Evolutionary conservation across 1,140 invertebrate species (phyloP).

Genomic region (Lerema accius): DNA sequence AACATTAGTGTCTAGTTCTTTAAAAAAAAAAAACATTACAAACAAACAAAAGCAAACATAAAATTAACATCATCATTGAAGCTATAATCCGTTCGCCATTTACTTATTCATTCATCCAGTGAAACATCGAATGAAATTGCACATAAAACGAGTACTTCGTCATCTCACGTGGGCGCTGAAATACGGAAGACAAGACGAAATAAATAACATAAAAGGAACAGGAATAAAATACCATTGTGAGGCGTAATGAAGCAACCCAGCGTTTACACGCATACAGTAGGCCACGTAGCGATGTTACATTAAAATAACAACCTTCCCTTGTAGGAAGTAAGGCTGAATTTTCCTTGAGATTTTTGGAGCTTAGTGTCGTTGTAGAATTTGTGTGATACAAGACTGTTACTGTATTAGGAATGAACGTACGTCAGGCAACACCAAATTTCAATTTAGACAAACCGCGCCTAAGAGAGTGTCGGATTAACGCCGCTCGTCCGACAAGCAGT

Average conservation of each 20-base stretch:
- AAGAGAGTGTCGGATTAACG: slow-evolving; percentile 48
- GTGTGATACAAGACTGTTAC: slow-evolving; percentile 13
- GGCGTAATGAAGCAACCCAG: slow-evolving; percentile 30
- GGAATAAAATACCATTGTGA: slow-evolving; percentile 28
- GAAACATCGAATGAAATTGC: slow-evolving; percentile 31
- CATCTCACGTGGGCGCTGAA: slow-evolving; percentile 29
- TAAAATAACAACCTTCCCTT: not conserved
- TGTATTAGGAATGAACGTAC: slow-evolving; percentile 40
- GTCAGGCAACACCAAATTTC: slow-evolving; percentile 62
- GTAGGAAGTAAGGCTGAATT: slow-evolving; percentile 1
- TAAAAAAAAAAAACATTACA: no score
- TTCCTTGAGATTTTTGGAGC: not conserved
- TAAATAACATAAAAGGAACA: slow-evolving; percentile 31
- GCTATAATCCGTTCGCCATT: slow-evolving; percentile 14
- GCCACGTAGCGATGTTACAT: slow-evolving; percentile 6
- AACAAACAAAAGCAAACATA: no score
- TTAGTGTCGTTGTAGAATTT: slow-evolving; percentile 7
- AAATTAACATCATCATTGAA: slow-evolving; percentile 5
- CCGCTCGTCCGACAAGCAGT: slow-evolving; percentile 8
- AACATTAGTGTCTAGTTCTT: no score
- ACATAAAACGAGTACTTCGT: slow-evolving; percentile 17
- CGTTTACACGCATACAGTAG: slow-evolving; percentile 24
- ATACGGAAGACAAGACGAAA: slow-evolving; percentile 30
- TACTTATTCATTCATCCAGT: slow-evolving; percentile 28
- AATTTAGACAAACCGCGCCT: slow-evolving; percentile 69